Evolutionary conservation across 2,113 vertebrate genomes (phyloP), one percentile per base, ranked within the genome.

Genomic region (Pseudolaguvia tuberculata): DNA sequence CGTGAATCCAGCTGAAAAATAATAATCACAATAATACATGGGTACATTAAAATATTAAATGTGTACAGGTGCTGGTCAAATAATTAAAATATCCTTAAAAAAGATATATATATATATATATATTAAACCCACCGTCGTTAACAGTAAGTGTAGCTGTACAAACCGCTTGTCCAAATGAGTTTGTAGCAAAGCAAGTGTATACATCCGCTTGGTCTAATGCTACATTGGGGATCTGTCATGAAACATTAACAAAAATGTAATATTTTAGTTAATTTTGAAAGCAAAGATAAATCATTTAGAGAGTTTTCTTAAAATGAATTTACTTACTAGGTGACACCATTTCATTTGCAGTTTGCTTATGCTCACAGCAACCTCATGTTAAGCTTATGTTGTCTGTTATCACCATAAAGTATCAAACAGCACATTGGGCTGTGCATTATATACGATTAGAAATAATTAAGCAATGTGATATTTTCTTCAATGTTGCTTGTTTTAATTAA

Each of bases 181-280:
- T 98, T 67, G 88, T 84, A 4, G 90, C 95, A 5, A 55, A 70
- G 80, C 94, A 97, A 78, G 86, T 93, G 81, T 94, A 96, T 65
- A 88, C 69, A 53, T 93, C 96, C 0, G 89, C 88, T 82, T 95
- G 89, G 1, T 87, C 86, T 0, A 65, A 2, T 0, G 81, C 90
- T 51, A 93, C 80, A 59, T 82, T 82, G 3, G 70, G 83, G 75
- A 98, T 87, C 96, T 98, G 81, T 65, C n/a, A 72, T 23, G n/a
- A 55, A 67, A 56, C 23, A 63, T 45, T 15, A 63, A 23, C 20
- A 67, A 20, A 20, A 25, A 48, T 23, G 18, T 2, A 15, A 63
- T 23, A 63, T 62, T 42, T 62, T 8, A 39, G 20, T 62, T 35
- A 20, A 20, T 35, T 20, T 9, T 61, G 58, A 61, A 11, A 5